phyloP scores from a whole-genome alignment of 1,140 invertebrate genomes.

The Ruditapes philippinarum region DNA sequence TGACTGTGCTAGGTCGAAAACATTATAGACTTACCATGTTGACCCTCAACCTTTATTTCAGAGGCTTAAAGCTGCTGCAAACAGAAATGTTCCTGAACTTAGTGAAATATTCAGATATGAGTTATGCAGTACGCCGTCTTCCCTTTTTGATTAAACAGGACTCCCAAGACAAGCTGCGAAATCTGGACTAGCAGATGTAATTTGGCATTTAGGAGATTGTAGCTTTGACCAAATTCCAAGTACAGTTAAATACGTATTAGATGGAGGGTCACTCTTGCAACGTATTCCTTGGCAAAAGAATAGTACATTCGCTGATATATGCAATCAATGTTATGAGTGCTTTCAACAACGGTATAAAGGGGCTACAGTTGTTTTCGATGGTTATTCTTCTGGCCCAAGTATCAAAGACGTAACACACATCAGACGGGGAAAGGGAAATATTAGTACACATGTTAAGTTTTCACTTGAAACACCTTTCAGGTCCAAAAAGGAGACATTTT shows the following conservation, averaged over 20 bases:
- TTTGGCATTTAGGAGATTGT: background rate
- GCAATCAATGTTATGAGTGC: background rate
- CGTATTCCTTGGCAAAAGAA: background rate
- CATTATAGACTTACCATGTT: no score
- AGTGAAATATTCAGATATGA: slow-evolving; percentile 54
- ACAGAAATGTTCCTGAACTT: background rate
- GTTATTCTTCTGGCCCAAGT: background rate
- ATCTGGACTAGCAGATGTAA: background rate
- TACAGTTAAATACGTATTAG: background rate
- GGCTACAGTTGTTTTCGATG: background rate
- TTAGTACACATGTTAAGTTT: background rate
- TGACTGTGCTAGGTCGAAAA: no score
- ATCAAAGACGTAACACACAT: background rate
- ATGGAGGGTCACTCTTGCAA: background rate
- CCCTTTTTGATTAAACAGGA: slow-evolving; percentile 52
- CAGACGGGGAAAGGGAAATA: background rate
- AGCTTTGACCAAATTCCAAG: background rate
- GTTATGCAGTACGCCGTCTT: slow-evolving; percentile 34
- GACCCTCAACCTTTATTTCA: slow-evolving; percentile 70
- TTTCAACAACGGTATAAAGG: background rate
- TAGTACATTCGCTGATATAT: background rate
- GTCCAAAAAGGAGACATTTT: background rate
- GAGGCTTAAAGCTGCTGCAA: slow-evolving; percentile 32
- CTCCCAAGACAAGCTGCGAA: background rate
- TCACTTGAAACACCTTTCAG: background rate